Evolutionary conservation across 1,140 invertebrate species (phyloP).

Genomic region (Hestina assimilis): DNA sequence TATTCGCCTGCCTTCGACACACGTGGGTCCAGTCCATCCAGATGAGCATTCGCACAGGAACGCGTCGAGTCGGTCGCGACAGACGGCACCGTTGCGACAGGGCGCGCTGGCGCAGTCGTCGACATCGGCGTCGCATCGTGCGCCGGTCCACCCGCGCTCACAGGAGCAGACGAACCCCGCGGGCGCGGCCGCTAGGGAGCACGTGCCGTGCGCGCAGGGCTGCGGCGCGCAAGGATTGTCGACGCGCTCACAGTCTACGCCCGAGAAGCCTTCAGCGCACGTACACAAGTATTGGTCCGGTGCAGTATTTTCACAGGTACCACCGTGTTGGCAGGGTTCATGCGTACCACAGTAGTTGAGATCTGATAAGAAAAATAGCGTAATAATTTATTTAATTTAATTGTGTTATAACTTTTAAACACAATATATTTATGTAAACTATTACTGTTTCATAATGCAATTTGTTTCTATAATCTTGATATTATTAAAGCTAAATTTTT

Average conservation of each 20-base stretch:
- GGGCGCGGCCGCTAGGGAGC: slow-evolving; percentile 72
- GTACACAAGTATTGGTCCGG: slow-evolving; percentile 95
- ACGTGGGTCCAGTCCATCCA: slow-evolving; percentile 59
- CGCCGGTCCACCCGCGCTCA: slow-evolving; percentile 90
- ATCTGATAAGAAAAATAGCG: slow-evolving; percentile 80
- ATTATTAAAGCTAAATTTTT: too few relatives aligned
- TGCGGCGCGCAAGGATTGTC: slow-evolving; percentile 94
- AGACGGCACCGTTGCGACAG: slow-evolving; percentile 91
- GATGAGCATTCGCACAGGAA: slow-evolving; percentile 78
- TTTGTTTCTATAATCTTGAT: too few relatives aligned
- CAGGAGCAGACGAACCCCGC: slow-evolving; percentile 88
- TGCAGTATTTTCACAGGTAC: slow-evolving; percentile 96
- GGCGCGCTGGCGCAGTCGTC: slow-evolving; percentile 85
- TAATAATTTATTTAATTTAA: too few relatives aligned
- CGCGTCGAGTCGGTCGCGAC: slow-evolving; percentile 85
- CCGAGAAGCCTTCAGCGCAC: slow-evolving; percentile 94
- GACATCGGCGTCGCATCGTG: slow-evolving; percentile 83
- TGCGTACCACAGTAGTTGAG: slow-evolving; percentile 98
- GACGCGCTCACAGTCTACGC: slow-evolving; percentile 93
- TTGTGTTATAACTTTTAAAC: too few relatives aligned
- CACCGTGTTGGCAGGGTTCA: slow-evolving; percentile 96
- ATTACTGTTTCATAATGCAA: too few relatives aligned
- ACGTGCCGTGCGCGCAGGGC: slow-evolving; percentile 93
- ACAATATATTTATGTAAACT: too few relatives aligned
- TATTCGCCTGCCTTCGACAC: slow-evolving; percentile 42